Evolutionary conservation across 2,888 invertebrate genomes (phyloP).

Genomic region (Acanthosepion lycidas): DNA sequence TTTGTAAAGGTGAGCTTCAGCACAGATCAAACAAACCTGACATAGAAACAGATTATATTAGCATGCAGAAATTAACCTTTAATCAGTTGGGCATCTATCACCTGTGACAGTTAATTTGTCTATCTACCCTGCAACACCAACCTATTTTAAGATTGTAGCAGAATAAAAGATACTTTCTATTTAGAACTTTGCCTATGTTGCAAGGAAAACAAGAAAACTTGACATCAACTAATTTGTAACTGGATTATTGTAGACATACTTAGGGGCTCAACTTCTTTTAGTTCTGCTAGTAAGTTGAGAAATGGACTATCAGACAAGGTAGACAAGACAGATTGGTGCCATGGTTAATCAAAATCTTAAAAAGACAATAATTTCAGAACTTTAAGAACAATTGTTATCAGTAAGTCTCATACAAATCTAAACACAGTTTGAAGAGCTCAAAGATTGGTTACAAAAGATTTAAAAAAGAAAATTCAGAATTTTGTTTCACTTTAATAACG

Average conservation of each 20-base stretch:
- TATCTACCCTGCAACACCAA: neutral
- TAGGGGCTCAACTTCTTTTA: neutral
- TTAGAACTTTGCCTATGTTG: neutral
- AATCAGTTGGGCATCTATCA: neutral
- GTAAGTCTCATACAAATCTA: neutral
- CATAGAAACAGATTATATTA: neutral
- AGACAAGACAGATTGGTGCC: no score
- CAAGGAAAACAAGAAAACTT: neutral
- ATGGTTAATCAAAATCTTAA: neutral
- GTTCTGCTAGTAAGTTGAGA: neutral
- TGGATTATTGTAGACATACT: neutral
- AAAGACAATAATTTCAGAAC: neutral
- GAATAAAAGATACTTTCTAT: neutral
- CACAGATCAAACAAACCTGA: neutral
- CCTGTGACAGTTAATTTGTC: neutral
- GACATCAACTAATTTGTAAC: neutral
- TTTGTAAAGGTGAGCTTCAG: neutral
- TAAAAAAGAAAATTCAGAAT: neutral
- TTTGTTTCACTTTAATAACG: neutral
- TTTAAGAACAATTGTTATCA: neutral
- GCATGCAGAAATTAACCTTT: neutral
- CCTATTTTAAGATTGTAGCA: neutral
- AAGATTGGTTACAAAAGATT: neutral
- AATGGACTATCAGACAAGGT: neutral
- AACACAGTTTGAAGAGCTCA: neutral